Evolutionary conservation across 2,113 vertebrate genomes (phyloP).

Genomic region (Lanius ludovicianus): DNA sequence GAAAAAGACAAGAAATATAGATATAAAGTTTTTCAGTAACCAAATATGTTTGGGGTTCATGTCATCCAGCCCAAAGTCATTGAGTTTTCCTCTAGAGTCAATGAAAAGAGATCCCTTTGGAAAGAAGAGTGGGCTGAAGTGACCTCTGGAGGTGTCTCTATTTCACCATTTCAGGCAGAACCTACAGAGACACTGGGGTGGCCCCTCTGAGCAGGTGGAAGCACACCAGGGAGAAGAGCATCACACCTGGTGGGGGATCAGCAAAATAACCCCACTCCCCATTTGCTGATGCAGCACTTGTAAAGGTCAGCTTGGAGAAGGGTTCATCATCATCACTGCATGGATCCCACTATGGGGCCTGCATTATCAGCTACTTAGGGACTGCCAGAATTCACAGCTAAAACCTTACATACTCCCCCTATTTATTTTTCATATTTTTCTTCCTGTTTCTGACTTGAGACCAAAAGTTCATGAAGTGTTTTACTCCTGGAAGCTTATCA

Average conservation of each 20-base stretch:
- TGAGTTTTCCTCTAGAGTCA: accelerated
- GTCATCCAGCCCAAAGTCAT: background rate
- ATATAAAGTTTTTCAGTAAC: background rate
- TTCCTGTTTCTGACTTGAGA: background rate
- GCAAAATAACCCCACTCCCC: background rate
- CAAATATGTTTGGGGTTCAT: background rate
- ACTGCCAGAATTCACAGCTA: background rate
- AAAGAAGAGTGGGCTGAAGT: background rate
- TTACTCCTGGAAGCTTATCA: background rate
- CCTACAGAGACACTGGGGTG: background rate
- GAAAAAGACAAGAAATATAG: background rate
- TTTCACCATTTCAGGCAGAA: background rate
- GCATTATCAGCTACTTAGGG: background rate
- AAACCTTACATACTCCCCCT: background rate
- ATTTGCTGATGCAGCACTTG: accelerated
- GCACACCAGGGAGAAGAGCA: background rate
- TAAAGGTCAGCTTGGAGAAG: background rate
- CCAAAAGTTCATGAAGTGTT: background rate
- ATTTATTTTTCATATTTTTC: background rate
- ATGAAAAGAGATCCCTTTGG: background rate
- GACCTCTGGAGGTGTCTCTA: background rate
- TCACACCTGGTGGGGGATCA: background rate
- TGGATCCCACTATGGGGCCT: background rate
- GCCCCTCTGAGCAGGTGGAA: background rate
- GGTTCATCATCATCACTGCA: background rate